Base-by-base conservation (phyloP, 1,140 invertebrate species). In the Danaus plexippus region DNA sequence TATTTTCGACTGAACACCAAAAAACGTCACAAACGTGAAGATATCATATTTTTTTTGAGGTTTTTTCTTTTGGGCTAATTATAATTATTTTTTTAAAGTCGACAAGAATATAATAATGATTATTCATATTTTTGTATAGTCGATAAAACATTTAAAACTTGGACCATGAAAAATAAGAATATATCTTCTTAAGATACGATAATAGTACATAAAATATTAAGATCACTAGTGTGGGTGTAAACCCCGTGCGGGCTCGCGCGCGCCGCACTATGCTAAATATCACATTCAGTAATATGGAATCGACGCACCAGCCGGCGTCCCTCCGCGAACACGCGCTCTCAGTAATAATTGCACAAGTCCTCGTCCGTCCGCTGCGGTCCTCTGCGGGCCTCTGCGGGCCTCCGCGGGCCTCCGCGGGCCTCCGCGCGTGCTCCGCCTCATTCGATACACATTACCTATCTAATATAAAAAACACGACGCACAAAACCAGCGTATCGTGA, bases 151-250 rank as follows among this genome's bases (percentile, higher is more conserved):
- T 86, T 85, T 86, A 85, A 86, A 86, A 86, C 75, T 86, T 86
- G 83, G 83, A 86, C 83, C 83, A 83, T 86, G 83, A 86, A 86
- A 86, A 86, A 86, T 86, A 86, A 85, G 79, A 80, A 86, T 83
- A 83, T 85, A 86, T 86, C 70, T 85, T 83, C 83, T 86, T 86
- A 86, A 80, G 78, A 83, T 86, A 86, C 75, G 78, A 80, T 86
- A 84, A 87, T 86, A 80, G 74, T 87, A 87, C 80, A 87, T 87
- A 87, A 86, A 86, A 87, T 87, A 86, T 87, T 84, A 87, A 79
- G 83, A 85, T 86, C 71, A 80, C 80, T 83, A 84, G 78, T 74
- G 77, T 82, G 75, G 47, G 60, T 73, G 61, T 54, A 61, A 47
- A 55, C 59, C 54, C 59, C 63, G 71, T 73, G 63, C 55, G 41